phyloP scores from a whole-genome alignment of 2,113 vertebrate genomes.

The Ancistrus triradiatus region DNA sequence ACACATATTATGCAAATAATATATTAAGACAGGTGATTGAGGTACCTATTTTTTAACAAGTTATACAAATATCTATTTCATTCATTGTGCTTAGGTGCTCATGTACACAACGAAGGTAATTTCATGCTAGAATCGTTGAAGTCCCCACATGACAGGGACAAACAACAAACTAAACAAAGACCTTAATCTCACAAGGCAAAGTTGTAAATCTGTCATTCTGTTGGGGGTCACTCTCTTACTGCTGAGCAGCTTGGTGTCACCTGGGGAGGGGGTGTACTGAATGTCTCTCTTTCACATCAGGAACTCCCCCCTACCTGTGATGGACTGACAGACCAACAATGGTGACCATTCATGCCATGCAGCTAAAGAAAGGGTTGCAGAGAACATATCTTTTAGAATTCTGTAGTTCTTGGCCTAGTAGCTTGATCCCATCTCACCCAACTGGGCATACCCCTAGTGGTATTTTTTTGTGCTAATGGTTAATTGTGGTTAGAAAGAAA shows the following conservation, averaged over 20 bases:
- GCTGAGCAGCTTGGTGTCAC: constrained; percentile 60
- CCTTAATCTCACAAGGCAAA: constrained; percentile 26
- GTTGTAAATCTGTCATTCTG: constrained; percentile 48
- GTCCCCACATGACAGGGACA: background rate
- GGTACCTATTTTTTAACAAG: constrained; percentile 4
- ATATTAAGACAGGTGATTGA: constrained; percentile 11
- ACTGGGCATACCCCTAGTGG: constrained; percentile 62
- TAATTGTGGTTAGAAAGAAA: constrained; percentile 70
- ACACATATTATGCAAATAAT: constrained; percentile 5
- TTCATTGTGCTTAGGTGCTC: background rate
- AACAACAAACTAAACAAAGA: constrained; percentile 21
- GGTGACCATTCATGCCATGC: constrained; percentile 42
- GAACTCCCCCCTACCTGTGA: constrained; percentile 52
- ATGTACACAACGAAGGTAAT: background rate
- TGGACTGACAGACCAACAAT: constrained; percentile 59
- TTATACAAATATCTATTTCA: constrained; percentile 19
- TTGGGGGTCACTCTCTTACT: constrained; percentile 57
- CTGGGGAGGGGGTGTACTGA: constrained; percentile 45
- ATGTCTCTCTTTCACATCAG: constrained; percentile 58
- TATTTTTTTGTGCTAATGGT: constrained; percentile 71
- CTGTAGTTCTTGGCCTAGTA: constrained; percentile 59
- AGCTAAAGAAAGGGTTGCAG: constrained; percentile 56
- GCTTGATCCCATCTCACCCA: constrained; percentile 70
- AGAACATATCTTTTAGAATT: constrained; percentile 67
- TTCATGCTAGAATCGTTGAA: constrained; percentile 2